A percentile compares a stretch with the other conserved stretches of the same genome.
These are phyloP conservation scores for Setophaga kirtlandii DNA, from an alignment of 2,113 vertebrate species.

Conservation along the genomic window DNA sequence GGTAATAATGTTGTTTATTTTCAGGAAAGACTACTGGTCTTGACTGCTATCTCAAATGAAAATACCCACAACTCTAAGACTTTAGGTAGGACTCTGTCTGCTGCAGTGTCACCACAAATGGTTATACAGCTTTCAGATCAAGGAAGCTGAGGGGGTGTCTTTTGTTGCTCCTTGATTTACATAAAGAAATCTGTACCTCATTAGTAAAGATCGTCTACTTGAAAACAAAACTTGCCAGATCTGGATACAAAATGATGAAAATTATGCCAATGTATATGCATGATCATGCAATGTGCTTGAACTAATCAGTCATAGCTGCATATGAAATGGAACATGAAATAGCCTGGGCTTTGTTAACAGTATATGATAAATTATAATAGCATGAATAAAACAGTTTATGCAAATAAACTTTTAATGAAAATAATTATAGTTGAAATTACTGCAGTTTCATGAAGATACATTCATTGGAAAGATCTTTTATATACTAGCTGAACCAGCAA, in stretches of 20 bases:
- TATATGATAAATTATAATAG: slow-evolving; percentile 5
- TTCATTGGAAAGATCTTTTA: background rate
- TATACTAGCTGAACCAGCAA: background rate
- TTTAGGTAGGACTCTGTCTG: background rate
- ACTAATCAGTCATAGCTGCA: slow-evolving; percentile 35
- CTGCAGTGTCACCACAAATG: background rate
- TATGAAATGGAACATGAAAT: slow-evolving; percentile 32
- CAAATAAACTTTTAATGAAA: slow-evolving; percentile 46
- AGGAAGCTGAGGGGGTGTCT: background rate
- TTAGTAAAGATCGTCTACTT: slow-evolving; percentile 3
- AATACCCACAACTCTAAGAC: background rate
- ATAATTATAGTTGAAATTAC: slow-evolving; percentile 32
- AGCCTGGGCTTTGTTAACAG: slow-evolving; percentile 31
- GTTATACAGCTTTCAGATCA: background rate
- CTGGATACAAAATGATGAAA: slow-evolving; percentile 23
- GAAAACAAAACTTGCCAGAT: slow-evolving; percentile 9
- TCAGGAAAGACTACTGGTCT: background rate
- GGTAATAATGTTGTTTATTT: background rate
- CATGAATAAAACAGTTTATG: slow-evolving; percentile 39
- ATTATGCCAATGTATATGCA: slow-evolving; percentile 30
- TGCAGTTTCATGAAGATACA: background rate
- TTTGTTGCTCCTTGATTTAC: background rate
- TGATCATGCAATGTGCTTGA: slow-evolving; percentile 38
- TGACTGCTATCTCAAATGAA: background rate
- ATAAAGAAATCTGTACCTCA: background rate